Percentiles rank a stretch among this genome's conserved stretches.
Conservation (phyloP, 2,797 vertebrate species). For the Percopsis omiscomaycus region DNA sequence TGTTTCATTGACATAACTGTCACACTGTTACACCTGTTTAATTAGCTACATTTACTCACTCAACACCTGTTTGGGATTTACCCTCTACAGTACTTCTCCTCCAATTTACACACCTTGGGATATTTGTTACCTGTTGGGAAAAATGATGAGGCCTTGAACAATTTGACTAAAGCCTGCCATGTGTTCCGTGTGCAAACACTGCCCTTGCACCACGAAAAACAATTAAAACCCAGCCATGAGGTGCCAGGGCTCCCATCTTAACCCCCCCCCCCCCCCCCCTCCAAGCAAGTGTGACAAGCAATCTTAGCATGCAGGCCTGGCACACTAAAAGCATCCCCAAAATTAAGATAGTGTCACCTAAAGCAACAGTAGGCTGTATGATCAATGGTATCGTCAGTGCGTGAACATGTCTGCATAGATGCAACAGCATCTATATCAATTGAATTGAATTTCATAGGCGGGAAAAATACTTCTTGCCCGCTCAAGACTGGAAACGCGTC, state of each 20-base stretch:
- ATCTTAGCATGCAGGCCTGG: slow-evolving; percentile 32
- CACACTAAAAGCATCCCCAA: slow-evolving; percentile 51
- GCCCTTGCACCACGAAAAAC: not conserved
- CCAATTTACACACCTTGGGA: no score
- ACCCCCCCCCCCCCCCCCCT: slow-evolving; percentile 26
- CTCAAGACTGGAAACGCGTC: not conserved
- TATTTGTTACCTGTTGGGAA: no score
- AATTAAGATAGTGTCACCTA: slow-evolving; percentile 57
- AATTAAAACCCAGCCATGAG: slow-evolving; percentile 14
- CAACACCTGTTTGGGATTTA: no score
- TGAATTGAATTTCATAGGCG: no score
- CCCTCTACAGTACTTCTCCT: no score
- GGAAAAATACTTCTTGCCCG: no score
- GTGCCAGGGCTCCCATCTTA: slow-evolving; percentile 51
- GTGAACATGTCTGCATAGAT: slow-evolving; percentile 13
- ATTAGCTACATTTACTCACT: no score
- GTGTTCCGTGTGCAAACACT: not conserved
- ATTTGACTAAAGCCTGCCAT: no score
- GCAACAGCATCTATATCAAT: not conserved
- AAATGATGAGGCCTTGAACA: no score
- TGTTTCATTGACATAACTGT: no score
- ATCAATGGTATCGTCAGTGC: no score
- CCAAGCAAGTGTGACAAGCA: slow-evolving; percentile 23
- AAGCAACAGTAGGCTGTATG: slow-evolving; percentile 21
- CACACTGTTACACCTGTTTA: no score